Percentiles rank a stretch among this genome's conserved stretches.
Evolutionary conservation across 1,140 invertebrate species (phyloP).

Genomic region (Luehdorfia chinensis): DNA sequence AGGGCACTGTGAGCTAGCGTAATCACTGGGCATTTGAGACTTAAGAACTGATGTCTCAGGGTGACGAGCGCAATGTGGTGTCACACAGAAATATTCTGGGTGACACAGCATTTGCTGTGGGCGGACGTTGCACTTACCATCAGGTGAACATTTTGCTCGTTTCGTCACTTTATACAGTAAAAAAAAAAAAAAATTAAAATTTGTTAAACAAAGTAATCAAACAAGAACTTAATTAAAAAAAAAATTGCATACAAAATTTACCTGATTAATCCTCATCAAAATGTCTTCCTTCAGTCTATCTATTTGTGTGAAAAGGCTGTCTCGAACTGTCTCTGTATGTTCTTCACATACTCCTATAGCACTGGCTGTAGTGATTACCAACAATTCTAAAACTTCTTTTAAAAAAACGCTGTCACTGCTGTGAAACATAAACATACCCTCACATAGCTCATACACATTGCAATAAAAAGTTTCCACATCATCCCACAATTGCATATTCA

Average conservation of each 20-base stretch:
- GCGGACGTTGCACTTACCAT: too few species aligned
- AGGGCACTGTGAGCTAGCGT: too few species aligned
- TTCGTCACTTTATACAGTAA: too few species aligned
- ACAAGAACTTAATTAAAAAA: too few species aligned
- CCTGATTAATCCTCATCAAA: slow-evolving; percentile 25
- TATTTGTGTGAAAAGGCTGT: slow-evolving; percentile 42
- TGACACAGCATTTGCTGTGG: too few species aligned
- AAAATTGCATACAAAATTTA: slow-evolving; percentile 18
- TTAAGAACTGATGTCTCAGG: too few species aligned
- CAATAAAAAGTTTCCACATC: slow-evolving; percentile 54
- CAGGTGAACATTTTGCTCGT: too few species aligned
- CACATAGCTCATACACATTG: slow-evolving; percentile 42
- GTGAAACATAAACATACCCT: slow-evolving; percentile 47
- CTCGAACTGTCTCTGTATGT: slow-evolving; percentile 48
- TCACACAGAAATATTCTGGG: too few species aligned
- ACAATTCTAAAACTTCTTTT: slow-evolving; percentile 35
- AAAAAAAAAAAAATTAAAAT: too few species aligned
- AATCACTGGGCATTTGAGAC: too few species aligned
- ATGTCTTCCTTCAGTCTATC: slow-evolving; percentile 31
- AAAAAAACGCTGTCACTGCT: slow-evolving; percentile 32
- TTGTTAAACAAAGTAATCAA: too few species aligned
- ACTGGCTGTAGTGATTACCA: slow-evolving; percentile 45
- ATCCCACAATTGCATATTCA: slow-evolving; percentile 61
- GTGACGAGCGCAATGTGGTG: too few species aligned
- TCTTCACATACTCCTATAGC: slow-evolving; percentile 49